Conservation (phyloP, 2,113 vertebrate species). For the Heterocephalus glaber region DNA sequence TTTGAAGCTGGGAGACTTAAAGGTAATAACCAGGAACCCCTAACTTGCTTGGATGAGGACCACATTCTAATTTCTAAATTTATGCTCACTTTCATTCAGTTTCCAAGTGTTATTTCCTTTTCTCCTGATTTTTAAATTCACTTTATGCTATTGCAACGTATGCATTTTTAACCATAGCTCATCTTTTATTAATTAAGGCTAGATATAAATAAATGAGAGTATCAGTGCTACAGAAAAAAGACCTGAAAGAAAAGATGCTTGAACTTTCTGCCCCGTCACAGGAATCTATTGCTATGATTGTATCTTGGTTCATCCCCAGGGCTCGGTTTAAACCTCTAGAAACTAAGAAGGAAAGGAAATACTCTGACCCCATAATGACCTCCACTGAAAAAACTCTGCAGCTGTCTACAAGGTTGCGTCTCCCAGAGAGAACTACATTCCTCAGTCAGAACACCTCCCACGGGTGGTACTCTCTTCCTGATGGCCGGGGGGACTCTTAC, state of each 20-base stretch:
- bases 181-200: slow-evolving; percentile 13
- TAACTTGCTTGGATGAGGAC: background rate
- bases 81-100: background rate
- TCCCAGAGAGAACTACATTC: background rate
- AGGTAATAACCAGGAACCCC: background rate
- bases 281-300: background rate
- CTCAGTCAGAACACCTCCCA: background rate
- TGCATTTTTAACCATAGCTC: background rate
- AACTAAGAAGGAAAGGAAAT: slow-evolving; percentile 66
- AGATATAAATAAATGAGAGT: background rate
- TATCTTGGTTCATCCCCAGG: background rate
- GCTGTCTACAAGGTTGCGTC: background rate
- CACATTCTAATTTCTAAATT: background rate
- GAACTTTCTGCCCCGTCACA: background rate
- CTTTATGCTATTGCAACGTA: background rate
- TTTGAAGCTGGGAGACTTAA: background rate
- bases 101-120: background rate
- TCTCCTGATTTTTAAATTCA: background rate
- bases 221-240: background rate
- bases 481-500: background rate
- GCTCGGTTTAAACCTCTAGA: slow-evolving; percentile 31
- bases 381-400: background rate
- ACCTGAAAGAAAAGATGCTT: slow-evolving; percentile 16
- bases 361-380: slow-evolving; percentile 50
- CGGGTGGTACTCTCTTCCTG: background rate